A percentile compares a stretch with the other conserved stretches of the same genome.
phyloP scores from a whole-genome alignment of 2,113 vertebrate species.

The Etia nguti region DNA sequence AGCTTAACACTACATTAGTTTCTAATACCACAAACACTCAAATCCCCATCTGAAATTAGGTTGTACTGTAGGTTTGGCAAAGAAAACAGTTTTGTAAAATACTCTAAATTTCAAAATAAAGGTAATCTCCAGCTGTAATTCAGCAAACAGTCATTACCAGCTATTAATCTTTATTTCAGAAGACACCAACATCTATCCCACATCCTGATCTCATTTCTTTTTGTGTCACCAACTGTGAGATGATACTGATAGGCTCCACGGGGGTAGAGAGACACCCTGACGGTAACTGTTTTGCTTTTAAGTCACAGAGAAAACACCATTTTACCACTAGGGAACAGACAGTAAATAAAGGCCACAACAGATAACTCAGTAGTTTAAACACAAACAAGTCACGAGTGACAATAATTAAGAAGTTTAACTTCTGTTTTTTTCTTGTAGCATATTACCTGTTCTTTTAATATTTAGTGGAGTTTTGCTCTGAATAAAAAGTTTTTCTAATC shows the following conservation, averaged over 20 bases:
- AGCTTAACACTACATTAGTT: not conserved
- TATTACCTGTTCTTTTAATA: not conserved
- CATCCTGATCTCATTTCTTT: slow-evolving; percentile 6
- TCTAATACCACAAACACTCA: not conserved
- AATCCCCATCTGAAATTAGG: not conserved
- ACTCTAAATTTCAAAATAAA: not conserved
- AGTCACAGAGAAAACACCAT: slow-evolving; percentile 47
- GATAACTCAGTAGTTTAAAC: slow-evolving; percentile 3
- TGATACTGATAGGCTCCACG: not conserved
- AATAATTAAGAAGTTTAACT: not conserved
- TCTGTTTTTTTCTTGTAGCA: slow-evolving; percentile 23
- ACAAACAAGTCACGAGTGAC: not conserved
- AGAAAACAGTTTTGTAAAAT: not conserved
- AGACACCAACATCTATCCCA: not conserved
- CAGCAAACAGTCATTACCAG: not conserved
- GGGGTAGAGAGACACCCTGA: not conserved
- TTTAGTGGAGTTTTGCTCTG: not conserved
- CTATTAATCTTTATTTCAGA: not conserved
- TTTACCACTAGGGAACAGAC: slow-evolving; percentile 40
- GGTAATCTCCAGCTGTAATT: not conserved
- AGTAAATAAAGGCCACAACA: slow-evolving; percentile 38
- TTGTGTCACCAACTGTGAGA: slow-evolving; percentile 9
- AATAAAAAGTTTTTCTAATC: not conserved
- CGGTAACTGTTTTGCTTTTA: slow-evolving; percentile 42
- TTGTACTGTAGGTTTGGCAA: not conserved